Conservation (phyloP, 92 coral and sea anemone genomes). For the Palythoa grandiflora region DNA sequence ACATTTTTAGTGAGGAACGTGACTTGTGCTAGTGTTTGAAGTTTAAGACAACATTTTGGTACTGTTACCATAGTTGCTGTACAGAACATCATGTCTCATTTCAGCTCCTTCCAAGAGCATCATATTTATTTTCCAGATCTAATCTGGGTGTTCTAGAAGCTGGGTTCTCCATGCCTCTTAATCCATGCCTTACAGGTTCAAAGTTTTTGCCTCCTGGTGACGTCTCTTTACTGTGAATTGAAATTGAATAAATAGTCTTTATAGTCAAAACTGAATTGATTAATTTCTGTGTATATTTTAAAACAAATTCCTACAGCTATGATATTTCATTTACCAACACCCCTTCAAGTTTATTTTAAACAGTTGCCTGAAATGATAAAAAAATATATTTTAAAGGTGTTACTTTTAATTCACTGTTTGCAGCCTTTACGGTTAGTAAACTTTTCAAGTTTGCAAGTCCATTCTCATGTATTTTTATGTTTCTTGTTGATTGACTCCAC, state of each 20-base stretch:
- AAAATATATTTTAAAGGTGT: too few relatives aligned
- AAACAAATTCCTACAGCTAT: too few relatives aligned
- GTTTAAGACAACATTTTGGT: background rate
- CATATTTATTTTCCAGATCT: constrained; percentile 93
- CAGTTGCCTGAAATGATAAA: too few relatives aligned
- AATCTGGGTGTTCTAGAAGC: constrained; percentile 80
- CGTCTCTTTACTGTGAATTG: constrained; percentile 72
- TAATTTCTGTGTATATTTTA: too few relatives aligned
- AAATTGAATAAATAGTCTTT: background rate
- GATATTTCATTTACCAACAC: too few relatives aligned
- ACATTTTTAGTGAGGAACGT: background rate
- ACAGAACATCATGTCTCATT: background rate
- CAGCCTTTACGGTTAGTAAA: too few relatives aligned
- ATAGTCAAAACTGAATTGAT: too few relatives aligned
- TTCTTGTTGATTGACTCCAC: too few relatives aligned
- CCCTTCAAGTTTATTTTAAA: too few relatives aligned
- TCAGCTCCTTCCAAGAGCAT: constrained; percentile 87
- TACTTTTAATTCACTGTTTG: too few relatives aligned
- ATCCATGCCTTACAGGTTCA: constrained; percentile 95
- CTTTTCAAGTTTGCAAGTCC: too few relatives aligned
- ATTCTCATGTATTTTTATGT: too few relatives aligned
- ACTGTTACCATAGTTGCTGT: background rate
- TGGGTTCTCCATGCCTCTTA: constrained; percentile 82
- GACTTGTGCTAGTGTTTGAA: background rate
- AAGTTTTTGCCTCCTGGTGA: constrained; percentile 74